Evolutionary conservation across 1,140 invertebrate genomes (phyloP), one percentile per base, ranked within the genome.

Genomic region (Drosophila saltans): DNA sequence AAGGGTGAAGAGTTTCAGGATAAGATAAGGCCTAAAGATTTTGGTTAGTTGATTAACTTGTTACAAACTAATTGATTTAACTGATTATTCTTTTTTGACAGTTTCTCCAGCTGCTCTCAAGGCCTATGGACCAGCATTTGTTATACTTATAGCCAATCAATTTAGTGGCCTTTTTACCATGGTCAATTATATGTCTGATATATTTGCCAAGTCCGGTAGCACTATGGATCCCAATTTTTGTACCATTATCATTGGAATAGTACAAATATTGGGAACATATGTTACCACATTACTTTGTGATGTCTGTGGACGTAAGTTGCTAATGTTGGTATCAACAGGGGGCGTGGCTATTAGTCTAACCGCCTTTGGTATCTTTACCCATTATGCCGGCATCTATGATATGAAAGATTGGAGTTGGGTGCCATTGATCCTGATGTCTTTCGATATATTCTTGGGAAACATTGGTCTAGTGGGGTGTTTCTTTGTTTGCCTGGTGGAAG

Each of bases 141-240:
- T 91, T 1, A 28, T 91, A 0, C 9, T 88, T 0, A 52, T 85
- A 57, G 70, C 73, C 21, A 77, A 83, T 56, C 80, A 81, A 24
- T 89, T 89, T 7, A 82, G 80, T 5, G 89, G 89, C 1, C 61
- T 82, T 3, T 84, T 81, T 36, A 59, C 84, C 11, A 79, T 91
- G 70, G 76, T 86, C 56, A 91, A 75, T 40, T 91, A 91, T 55
- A 83, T 90, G 73, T 90, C 90, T 28, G 93, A 92, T 0, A 97
- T 96, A 80, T 97, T 96, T 80, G 72, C 91, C 1, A 92, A 93
- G 1, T 94, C 96, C 2, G 94, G 94, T 1, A 94, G 94, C 4
- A 89, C 80, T 1, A 78, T 94, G 62, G 92, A 93, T 64, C 93
- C 93, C 0, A 93, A 94, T 72, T 93, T 93, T 61, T 93, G 93